Evolutionary conservation across 2,797 vertebrate species (phyloP), one percentile per base, ranked within the genome.

Genomic region (Dicrostonyx torquatus): DNA sequence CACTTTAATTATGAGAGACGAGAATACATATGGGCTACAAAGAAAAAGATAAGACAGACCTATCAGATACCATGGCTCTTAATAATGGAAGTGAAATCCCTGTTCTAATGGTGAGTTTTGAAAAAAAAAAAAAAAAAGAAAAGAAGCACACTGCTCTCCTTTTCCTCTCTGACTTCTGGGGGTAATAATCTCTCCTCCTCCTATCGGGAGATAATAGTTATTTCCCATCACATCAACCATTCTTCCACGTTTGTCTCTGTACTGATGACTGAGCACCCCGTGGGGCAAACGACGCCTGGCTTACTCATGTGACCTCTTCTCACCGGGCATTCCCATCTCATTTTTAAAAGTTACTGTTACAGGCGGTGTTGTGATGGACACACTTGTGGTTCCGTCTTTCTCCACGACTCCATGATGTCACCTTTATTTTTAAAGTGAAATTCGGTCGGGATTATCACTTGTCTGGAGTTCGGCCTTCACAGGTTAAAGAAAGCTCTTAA

Each of bases 391-490:
- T 89, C 53, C 26, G 2, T 93, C 94, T 91, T 94, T 94, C 72
- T 48, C 50, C 37, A 43, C 55, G 80, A 83, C 48, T 90, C 40
- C n/a, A 18, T 90, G 88, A 94, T 78, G 86, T 89, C 75, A 66
- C 76, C 91, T 94, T 88, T 60, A 96, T 94, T 96, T 97, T 95
- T 95, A 91, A 97, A 96, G 78, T 64, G 45, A 83, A 90, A 96
- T 97, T 94, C 83, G 66, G 77, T 17, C 37, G 58, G 92, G 85
- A 87, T 94, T 95, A 91, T 62, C 34, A 20, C 78, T 83, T 62
- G 50, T 86, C 37, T 90, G 89, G 53, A 87, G 79, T 6, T 11
- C 50, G 58, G 92, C 45, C 48, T 93, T 66, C n/a, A 31, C 22
- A 60, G 60, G 55, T 93, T 87, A 93, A 96, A 76, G 90, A 94